Conservation (phyloP, 2,797 vertebrate species). For the Schizothorax lantsangensis region DNA sequence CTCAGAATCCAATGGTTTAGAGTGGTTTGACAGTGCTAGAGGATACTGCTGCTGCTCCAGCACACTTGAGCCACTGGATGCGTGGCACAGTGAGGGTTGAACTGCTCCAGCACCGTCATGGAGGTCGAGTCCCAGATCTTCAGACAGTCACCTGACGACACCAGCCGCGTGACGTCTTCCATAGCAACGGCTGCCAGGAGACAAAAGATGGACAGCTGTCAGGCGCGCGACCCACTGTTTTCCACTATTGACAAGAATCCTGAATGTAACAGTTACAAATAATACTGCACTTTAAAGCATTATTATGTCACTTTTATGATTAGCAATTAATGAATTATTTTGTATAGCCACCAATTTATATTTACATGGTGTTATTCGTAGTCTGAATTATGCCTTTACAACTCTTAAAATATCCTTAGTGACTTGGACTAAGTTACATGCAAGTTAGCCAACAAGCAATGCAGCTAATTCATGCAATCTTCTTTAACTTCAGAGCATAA, state of each 20-base stretch:
- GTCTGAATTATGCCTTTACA: neutral
- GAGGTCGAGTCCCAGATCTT: slow-evolving; percentile 94
- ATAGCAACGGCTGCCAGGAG: slow-evolving; percentile 76
- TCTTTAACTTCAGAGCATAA: neutral
- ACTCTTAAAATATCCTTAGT: neutral
- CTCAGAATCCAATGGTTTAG: neutral
- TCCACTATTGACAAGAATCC: neutral
- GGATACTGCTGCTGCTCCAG: slow-evolving; percentile 99
- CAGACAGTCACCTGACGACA: slow-evolving; percentile 92
- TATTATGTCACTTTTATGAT: neutral
- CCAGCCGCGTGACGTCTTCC: slow-evolving; percentile 89
- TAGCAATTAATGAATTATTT: neutral
- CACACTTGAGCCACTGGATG: slow-evolving; percentile 87
- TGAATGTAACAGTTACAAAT: neutral
- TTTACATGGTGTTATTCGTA: neutral
- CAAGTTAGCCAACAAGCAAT: slow-evolving; percentile 4
- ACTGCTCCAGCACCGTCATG: slow-evolving; percentile 90
- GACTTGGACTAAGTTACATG: neutral
- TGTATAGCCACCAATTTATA: neutral
- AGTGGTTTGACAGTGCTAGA: slow-evolving; percentile 59
- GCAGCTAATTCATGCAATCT: neutral
- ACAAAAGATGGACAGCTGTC: slow-evolving; percentile 51
- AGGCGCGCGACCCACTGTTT: slow-evolving; percentile 8
- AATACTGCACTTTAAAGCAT: neutral
- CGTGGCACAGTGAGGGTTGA: slow-evolving; percentile 85